phyloP scores from a whole-genome alignment of 2,113 vertebrate genomes.

The human region GRCh38 chr12:21942501-21943000 shows the following conservation, averaged over 20 bases:
- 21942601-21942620: background rate
- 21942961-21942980: background rate
- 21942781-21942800: background rate
- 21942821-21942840: background rate
- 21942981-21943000: background rate
- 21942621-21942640: background rate
- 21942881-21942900: background rate
- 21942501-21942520: background rate
- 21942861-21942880: background rate
- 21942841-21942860: background rate
- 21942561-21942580: background rate
- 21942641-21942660: background rate
- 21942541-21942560: background rate
- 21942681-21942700: background rate
- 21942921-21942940: background rate
- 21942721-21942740: background rate
- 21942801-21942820: background rate
- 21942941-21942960: background rate
- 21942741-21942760: background rate
- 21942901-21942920: background rate
- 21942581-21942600: rapidly evolving
- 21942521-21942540: too few relatives aligned
- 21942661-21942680: background rate
- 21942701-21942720: background rate
- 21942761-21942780: background rate